phyloP scores from a whole-genome alignment of 2,797 vertebrate genomes.

The Acanthis flammea region DNA sequence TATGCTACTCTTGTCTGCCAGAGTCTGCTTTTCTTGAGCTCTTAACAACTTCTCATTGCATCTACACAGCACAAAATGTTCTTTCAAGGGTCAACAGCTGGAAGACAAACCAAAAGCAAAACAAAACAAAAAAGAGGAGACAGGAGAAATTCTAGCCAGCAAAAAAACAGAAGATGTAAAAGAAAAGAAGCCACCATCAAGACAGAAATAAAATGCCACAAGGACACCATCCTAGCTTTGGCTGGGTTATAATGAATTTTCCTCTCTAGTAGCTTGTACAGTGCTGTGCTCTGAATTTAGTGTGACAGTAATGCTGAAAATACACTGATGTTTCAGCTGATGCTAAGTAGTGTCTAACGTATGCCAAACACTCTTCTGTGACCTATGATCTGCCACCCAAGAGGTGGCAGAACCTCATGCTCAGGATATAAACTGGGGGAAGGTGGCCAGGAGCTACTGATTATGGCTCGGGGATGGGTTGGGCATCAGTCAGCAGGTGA shows the following conservation, averaged over 20 bases:
- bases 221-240: neutral
- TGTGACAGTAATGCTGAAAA: neutral
- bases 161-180: neutral
- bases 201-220: neutral
- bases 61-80: neutral
- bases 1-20: neutral
- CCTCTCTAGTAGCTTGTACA: neutral
- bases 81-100: neutral
- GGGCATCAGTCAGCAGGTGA: neutral
- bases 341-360: neutral
- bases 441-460: neutral
- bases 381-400: neutral
- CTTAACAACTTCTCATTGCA: neutral
- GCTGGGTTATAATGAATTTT: neutral
- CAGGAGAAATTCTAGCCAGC: neutral
- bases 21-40: neutral
- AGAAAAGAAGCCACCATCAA: neutral
- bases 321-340: neutral
- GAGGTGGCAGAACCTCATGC: neutral
- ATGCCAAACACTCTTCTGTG: neutral
- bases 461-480: accelerated
- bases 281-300: neutral
- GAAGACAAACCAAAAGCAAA: neutral
- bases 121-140: neutral
- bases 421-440: neutral